Percentiles rank a stretch among this genome's conserved stretches.
Evolutionary conservation across 2,888 invertebrate species (phyloP).

Genomic region (Herminia tarsipennalis): DNA sequence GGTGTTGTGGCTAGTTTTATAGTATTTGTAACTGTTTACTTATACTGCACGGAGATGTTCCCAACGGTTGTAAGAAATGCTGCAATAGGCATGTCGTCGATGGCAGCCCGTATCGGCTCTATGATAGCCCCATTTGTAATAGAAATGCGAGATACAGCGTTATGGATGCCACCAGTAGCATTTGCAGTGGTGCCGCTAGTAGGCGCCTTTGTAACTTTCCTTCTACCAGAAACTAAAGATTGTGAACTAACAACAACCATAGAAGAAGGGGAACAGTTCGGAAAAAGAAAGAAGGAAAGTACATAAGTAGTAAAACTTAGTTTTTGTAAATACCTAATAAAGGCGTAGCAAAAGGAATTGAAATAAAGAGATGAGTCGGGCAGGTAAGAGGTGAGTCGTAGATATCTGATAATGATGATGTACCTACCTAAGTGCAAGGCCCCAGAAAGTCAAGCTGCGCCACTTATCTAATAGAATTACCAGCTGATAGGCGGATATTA

Average conservation of each 20-base stretch:
- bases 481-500: too few species aligned
- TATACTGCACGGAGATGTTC: constrained; percentile 94
- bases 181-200: constrained; percentile 90
- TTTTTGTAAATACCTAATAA: too few species aligned
- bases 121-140: constrained; percentile 94
- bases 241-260: constrained; percentile 91
- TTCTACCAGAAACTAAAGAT: constrained; percentile 92
- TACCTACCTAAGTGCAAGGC: too few species aligned
- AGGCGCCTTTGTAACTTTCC: constrained; percentile 79
- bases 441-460: too few species aligned
- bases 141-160: constrained; percentile 76
- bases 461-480: too few species aligned
- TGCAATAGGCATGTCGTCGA: constrained; percentile 95
- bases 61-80: constrained; percentile 95
- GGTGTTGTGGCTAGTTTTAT: constrained; percentile 93
- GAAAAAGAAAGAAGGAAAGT: constrained; percentile 57
- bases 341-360: too few species aligned
- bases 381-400: too few species aligned
- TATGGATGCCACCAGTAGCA: constrained; percentile 88
- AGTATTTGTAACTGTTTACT: constrained; percentile 94
- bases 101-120: constrained; percentile 94
- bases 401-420: too few species aligned
- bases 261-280: constrained; percentile 90
- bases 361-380: too few species aligned
- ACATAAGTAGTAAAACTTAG: constrained; percentile 11